A percentile compares a stretch with the other conserved stretches of the same genome.
phyloP scores from a whole-genome alignment of 2,113 vertebrate species.

The Cyanistes caeruleus region DNA sequence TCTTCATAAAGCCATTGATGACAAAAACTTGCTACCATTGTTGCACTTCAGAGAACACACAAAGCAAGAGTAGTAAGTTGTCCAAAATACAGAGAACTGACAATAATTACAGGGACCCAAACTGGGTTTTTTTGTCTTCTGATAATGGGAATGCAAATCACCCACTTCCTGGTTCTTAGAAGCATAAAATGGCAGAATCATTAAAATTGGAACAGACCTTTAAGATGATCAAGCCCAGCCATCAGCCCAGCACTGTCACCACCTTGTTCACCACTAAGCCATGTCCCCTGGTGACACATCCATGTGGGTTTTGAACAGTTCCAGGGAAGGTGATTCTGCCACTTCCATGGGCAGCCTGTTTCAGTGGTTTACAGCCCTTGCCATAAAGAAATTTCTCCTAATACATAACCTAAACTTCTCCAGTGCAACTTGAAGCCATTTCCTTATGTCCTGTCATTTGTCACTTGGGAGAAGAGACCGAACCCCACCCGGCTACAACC shows the following conservation, averaged over 20 bases:
- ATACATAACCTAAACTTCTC: not conserved
- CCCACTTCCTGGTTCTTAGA: not conserved
- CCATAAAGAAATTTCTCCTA: not conserved
- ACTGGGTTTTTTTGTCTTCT: not conserved
- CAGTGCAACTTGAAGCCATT: not conserved
- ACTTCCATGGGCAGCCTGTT: not conserved
- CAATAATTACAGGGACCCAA: not conserved
- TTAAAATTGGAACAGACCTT: not conserved
- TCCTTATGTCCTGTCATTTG: not conserved
- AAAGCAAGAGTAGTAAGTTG: not conserved
- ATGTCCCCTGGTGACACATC: too few species aligned
- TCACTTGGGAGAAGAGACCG: not conserved
- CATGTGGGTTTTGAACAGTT: not conserved
- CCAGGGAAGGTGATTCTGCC: not conserved
- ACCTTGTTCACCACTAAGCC: accelerated
- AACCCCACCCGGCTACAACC: accelerated
- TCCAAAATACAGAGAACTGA: not conserved
- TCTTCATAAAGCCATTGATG: not conserved
- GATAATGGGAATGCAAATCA: not conserved
- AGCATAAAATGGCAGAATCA: not conserved
- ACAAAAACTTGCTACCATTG: not conserved
- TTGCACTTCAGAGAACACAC: not conserved
- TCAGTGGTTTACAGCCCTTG: not conserved
- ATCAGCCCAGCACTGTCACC: not conserved
- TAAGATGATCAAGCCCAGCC: not conserved